A percentile compares a stretch with the other conserved stretches of the same genome.
phyloP scores from a whole-genome alignment of 1,140 invertebrate species.

The Cotesia glomerata region DNA sequence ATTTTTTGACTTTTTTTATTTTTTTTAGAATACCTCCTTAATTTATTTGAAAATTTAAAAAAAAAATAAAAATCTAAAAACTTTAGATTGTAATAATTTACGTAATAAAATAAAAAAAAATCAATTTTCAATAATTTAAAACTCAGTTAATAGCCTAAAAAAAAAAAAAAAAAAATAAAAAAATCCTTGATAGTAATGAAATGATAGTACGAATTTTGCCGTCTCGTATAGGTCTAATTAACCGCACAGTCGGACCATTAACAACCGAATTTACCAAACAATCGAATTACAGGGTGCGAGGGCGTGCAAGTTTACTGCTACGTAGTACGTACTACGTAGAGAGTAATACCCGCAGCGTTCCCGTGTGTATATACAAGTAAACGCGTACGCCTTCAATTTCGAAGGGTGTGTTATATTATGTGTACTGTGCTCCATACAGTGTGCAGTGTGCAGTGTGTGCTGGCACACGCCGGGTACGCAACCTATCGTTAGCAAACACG shows the following conservation, averaged over 20 bases:
- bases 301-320: constrained; percentile 31
- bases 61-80: too few species aligned
- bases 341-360: not conserved
- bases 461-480: not conserved
- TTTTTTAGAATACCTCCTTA: too few species aligned
- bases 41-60: too few species aligned
- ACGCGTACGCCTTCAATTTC: not conserved
- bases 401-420: not conserved
- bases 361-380: constrained; percentile 11
- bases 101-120: too few species aligned
- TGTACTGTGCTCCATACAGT: too few species aligned
- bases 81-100: too few species aligned
- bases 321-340: constrained; percentile 11
- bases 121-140: too few species aligned
- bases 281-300: constrained; percentile 47
- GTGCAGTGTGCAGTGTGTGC: too few species aligned
- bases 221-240: constrained; percentile 44
- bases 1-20: too few species aligned
- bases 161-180: too few species aligned
- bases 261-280: constrained; percentile 52
- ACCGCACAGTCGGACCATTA: constrained; percentile 43
- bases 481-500: constrained; percentile 35
- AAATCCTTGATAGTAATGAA: not conserved
- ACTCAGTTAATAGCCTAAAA: too few species aligned
- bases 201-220: constrained; percentile 5